A percentile compares a stretch with the other conserved stretches of the same genome.
Evolutionary conservation across 64 coral and sea anemone genomes (phyloP).

Genomic region (Montipora cactus): DNA sequence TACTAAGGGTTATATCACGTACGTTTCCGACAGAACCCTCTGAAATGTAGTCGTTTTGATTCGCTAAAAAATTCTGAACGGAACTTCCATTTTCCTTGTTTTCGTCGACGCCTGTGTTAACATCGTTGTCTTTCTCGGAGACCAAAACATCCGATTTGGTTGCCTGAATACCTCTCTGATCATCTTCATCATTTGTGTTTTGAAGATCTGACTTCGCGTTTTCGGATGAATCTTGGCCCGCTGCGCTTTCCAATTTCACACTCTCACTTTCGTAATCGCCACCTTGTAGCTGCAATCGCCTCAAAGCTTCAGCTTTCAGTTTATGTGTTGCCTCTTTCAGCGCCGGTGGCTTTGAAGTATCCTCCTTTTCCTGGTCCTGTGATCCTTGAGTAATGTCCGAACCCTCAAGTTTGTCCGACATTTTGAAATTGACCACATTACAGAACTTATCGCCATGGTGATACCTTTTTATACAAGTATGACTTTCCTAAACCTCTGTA

Average conservation of each 20-base stretch:
- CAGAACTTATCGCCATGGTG: constrained; percentile 70
- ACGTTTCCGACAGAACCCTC: not conserved
- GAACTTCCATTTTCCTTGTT: constrained; percentile 12
- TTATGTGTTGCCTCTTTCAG: constrained; percentile 80
- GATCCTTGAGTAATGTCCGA: constrained; percentile 57
- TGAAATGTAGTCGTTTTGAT: not conserved
- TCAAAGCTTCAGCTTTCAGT: constrained; percentile 89
- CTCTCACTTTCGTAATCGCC: constrained; percentile 76
- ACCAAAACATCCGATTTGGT: not conserved
- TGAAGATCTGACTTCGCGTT: not conserved
- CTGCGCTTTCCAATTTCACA: not conserved
- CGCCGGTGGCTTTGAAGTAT: constrained; percentile 36
- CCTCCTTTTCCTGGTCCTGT: constrained; percentile 33
- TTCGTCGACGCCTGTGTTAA: not conserved
- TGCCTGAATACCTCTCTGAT: not conserved
- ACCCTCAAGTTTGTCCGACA: constrained; percentile 82
- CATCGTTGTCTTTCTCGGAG: not conserved
- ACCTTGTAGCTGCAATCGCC: constrained; percentile 75
- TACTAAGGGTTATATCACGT: not conserved
- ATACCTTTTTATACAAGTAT: constrained; percentile 31
- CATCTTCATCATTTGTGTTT: not conserved
- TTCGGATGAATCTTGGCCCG: not conserved
- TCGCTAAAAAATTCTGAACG: not conserved
- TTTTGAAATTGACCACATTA: constrained; percentile 80
- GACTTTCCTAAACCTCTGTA: constrained; percentile 33